These are phyloP conservation scores for Aramus guarauna DNA, from an alignment of 2,113 vertebrate species.

Conservation along the genomic window DNA sequence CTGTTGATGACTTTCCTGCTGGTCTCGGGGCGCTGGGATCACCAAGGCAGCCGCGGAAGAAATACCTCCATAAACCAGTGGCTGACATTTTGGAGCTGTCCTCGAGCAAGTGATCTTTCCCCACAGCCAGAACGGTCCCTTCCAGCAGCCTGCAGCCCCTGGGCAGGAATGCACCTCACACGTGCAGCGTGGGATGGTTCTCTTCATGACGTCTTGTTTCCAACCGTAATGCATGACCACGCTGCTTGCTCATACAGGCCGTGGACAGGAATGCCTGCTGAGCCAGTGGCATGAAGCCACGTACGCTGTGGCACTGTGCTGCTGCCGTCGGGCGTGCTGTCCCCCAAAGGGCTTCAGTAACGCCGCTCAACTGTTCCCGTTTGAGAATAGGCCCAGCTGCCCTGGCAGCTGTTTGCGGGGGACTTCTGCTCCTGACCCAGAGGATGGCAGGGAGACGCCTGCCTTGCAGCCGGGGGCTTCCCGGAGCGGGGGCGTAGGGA, in stretches of 20 bases:
- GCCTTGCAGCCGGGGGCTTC: background rate
- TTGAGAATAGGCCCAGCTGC: background rate
- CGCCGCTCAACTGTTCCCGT: background rate
- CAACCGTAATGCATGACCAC: fast-evolving
- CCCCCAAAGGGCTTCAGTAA: fast-evolving
- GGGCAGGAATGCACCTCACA: background rate
- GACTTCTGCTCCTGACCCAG: background rate
- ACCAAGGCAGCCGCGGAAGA: background rate
- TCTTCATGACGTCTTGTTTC: background rate
- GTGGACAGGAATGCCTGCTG: background rate
- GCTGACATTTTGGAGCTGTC: background rate
- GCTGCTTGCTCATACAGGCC: background rate
- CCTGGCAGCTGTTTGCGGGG: background rate
- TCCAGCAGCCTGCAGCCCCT: background rate
- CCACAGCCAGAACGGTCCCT: background rate
- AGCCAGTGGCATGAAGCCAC: background rate
- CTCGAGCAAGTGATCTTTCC: background rate
- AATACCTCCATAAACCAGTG: background rate
- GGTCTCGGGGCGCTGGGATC: background rate
- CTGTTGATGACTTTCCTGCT: background rate
- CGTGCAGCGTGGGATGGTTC: background rate
- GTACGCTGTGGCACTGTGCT: background rate
- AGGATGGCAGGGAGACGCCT: background rate
- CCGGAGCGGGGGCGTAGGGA: background rate
- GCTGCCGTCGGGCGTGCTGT: background rate